A percentile compares a stretch with the other conserved stretches of the same genome.
Conservation (phyloP, 2,888 invertebrate genomes). For the Hesperia comma region DNA sequence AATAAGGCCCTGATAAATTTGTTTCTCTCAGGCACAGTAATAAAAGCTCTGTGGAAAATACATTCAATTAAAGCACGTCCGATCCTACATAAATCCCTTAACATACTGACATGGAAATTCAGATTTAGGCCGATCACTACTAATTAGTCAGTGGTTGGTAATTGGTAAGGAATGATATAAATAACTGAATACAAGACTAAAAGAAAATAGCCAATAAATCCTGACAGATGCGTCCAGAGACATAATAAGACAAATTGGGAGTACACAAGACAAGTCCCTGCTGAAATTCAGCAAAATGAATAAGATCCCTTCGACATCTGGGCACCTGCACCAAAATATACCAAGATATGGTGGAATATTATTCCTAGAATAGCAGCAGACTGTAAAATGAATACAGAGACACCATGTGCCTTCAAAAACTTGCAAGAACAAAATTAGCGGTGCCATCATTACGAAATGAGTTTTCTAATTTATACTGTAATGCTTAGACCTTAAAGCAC, state of each 20-base stretch:
- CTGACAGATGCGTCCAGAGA: slow-evolving; percentile 61
- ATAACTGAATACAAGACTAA: slow-evolving; percentile 57
- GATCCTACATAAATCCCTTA: slow-evolving; percentile 12
- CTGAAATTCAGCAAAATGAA: slow-evolving; percentile 66
- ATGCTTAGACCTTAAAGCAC: slow-evolving; percentile 40
- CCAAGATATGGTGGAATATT: slow-evolving; percentile 73
- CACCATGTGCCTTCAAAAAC: slow-evolving; percentile 79
- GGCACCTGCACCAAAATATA: slow-evolving; percentile 79
- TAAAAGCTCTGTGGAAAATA: too few relatives aligned
- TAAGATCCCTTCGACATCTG: slow-evolving; percentile 70
- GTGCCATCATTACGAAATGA: slow-evolving; percentile 21
- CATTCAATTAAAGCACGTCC: not conserved
- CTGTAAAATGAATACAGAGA: slow-evolving; percentile 79
- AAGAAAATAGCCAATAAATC: slow-evolving; percentile 65
- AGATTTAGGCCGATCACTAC: slow-evolving; percentile 54
- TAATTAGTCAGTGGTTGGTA: slow-evolving; percentile 71
- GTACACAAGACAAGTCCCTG: slow-evolving; percentile 49
- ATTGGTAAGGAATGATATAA: slow-evolving; percentile 62
- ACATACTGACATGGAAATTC: slow-evolving; percentile 60
- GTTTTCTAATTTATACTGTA: slow-evolving; percentile 48
- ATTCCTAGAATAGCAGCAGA: slow-evolving; percentile 83
- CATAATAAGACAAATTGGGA: slow-evolving; percentile 70
- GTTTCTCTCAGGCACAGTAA: too few relatives aligned
- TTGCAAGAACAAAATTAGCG: slow-evolving; percentile 50
- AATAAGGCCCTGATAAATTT: too few relatives aligned